A percentile compares a stretch with the other conserved stretches of the same genome.
Evolutionary conservation across 2,797 vertebrate genomes (phyloP).

Genomic region (Myripristis jacobus): DNA sequence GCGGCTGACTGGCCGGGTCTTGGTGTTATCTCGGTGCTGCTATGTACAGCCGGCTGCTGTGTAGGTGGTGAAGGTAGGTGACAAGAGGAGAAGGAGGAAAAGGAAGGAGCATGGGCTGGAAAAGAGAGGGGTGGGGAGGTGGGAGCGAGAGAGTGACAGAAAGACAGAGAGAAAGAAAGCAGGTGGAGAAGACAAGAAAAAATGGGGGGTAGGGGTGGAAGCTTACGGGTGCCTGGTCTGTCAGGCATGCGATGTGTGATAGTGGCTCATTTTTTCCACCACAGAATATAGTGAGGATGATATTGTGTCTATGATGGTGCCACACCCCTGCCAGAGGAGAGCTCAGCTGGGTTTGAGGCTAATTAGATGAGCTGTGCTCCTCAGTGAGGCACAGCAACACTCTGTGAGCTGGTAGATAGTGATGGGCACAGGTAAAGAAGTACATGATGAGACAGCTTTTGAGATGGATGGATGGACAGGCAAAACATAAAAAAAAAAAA

Average conservation of each 20-base stretch:
- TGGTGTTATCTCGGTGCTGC: constrained; percentile 68
- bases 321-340: constrained; percentile 62
- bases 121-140: constrained; percentile 24
- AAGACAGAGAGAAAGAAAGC: constrained; percentile 53
- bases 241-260: constrained; percentile 68
- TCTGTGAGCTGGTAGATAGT: neutral
- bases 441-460: constrained; percentile 10
- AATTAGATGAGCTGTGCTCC: constrained; percentile 72
- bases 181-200: constrained; percentile 60
- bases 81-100: constrained; percentile 66
- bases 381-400: constrained; percentile 29
- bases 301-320: constrained; percentile 55
- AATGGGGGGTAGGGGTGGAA: constrained; percentile 35
- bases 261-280: constrained; percentile 23
- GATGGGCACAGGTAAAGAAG: constrained; percentile 22
- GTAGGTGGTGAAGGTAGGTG: constrained; percentile 79
- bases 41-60: constrained; percentile 67
- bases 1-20: constrained; percentile 72
- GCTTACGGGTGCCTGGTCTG: constrained; percentile 61
- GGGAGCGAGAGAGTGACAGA: constrained; percentile 58
- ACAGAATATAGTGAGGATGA: constrained; percentile 45
- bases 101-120: constrained; percentile 48
- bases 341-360: constrained; percentile 70
- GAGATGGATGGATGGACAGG: constrained; percentile 4
- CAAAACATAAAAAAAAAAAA: too few species aligned